A percentile compares a stretch with the other conserved stretches of the same genome.
These are phyloP conservation scores for Drosophila murphyi DNA, from an alignment of 1,140 invertebrate genomes.

Conservation along the genomic window DNA sequence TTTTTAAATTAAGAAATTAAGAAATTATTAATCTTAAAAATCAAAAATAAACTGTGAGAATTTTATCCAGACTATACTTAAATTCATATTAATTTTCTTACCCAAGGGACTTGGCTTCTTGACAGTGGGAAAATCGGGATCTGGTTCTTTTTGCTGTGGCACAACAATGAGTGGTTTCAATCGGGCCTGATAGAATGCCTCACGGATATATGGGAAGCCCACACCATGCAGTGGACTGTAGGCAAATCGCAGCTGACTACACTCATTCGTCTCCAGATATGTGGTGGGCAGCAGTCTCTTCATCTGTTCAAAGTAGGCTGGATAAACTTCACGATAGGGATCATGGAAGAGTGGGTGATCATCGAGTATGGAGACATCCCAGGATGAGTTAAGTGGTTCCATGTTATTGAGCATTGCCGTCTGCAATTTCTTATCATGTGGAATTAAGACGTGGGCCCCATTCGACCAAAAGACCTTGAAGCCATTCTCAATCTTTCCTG, in stretches of 20 bases:
- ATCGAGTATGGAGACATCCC: constrained; percentile 47
- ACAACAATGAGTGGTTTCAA: constrained; percentile 93
- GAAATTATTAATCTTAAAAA: constrained; percentile 91
- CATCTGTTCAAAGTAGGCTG: constrained; percentile 39
- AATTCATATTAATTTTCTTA: constrained; percentile 7
- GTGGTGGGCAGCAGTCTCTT: constrained; percentile 32
- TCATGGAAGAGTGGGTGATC: constrained; percentile 34
- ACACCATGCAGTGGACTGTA: constrained; percentile 99
- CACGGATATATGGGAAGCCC: constrained; percentile 91
- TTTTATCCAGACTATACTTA: too few species aligned
- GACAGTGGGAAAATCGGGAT: constrained; percentile 97
- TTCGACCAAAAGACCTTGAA: constrained; percentile 99
- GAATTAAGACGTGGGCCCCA: constrained; percentile 96
- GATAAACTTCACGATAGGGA: constrained; percentile 54
- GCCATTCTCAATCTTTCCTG: constrained; percentile 99
- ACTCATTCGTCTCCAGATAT: constrained; percentile 61
- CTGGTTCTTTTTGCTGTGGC: constrained; percentile 92
- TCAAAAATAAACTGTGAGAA: too few species aligned
- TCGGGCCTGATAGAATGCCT: constrained; percentile 91
- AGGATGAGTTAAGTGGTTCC: constrained; percentile 84
- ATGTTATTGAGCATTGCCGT: constrained; percentile 91
- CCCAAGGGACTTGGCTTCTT: constrained; percentile 92
- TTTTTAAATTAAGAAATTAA: constrained; percentile 84
- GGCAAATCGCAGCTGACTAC: constrained; percentile 63
- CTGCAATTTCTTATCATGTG: constrained; percentile 95